Conservation (phyloP, 1,140 invertebrate species). For the Drosophila takahashii region DNA sequence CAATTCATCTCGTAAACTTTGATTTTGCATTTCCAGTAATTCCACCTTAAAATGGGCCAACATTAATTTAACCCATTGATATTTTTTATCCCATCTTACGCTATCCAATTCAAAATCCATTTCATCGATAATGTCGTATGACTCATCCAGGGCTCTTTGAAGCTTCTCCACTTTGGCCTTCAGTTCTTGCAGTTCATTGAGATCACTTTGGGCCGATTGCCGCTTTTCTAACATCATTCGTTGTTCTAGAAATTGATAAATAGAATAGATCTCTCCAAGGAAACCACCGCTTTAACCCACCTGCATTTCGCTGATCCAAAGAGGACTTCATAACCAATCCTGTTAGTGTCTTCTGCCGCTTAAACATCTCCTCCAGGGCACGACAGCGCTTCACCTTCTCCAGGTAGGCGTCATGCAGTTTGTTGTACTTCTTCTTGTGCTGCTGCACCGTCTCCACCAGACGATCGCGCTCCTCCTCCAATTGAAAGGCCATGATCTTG, state of each 20-base stretch:
- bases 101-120: conserved; percentile 82
- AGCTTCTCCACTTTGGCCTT: conserved; percentile 63
- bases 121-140: conserved; percentile 81
- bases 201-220: conserved; percentile 44
- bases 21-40: conserved; percentile 76
- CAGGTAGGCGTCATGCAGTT: conserved; percentile 70
- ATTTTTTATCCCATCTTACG: conserved; percentile 24
- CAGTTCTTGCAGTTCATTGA: conserved; percentile 45
- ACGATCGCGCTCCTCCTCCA: conserved; percentile 74
- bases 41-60: conserved; percentile 46
- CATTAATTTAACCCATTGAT: not conserved
- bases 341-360: conserved; percentile 71
- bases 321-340: conserved; percentile 80
- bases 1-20: conserved; percentile 64
- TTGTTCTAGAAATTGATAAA: conserved; percentile 36
- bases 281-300: not conserved
- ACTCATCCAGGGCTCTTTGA: conserved; percentile 68
- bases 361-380: conserved; percentile 75
- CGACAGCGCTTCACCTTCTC: conserved; percentile 77
- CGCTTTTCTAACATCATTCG: conserved; percentile 59
- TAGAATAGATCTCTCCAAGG: fast-evolving
- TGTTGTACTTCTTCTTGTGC: conserved; percentile 82
- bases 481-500: conserved; percentile 60
- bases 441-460: conserved; percentile 60
- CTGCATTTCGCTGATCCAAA: conserved; percentile 59